Evolutionary conservation across 2,888 invertebrate genomes (phyloP), one percentile per base, ranked within the genome.

Genomic region (Chironomus tentans): DNA sequence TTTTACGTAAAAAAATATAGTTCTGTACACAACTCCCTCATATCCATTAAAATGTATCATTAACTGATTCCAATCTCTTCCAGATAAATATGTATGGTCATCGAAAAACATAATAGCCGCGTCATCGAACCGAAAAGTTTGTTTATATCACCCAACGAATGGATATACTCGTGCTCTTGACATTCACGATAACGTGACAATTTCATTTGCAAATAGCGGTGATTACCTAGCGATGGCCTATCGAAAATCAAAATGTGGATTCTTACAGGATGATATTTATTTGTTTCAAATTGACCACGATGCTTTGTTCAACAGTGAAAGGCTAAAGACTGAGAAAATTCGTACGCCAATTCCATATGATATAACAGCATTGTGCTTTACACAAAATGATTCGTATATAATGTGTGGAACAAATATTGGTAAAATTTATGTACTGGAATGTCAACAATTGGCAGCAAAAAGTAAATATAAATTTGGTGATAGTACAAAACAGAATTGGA

Each of bases 151-250:
- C 61, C 72, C 72, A 13, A 50, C 62, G 0, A 72, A 72, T 72
- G 72, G 72, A 7, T 72, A 62, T 22, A 72, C 72, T 2, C 50
- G 72, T 50, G 72, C 72, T 15, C 72, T 72, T 12, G 72, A 72
- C 18, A 62, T 72, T 6, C 12, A 12, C 6, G 72, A 46, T 46
- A 50, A n/a, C 6, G 62, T 62, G 2, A 62, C 38, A 12, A 61
- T 72, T 7, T 28, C 72, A 2, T 72, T 72, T 18, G 61, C 72
- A 6, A 24, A 72, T 38, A 61, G 38, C 12, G 72, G 72, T 10
- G 62, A 72, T 24, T 62, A 22, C 7, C 28, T 72, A 7, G 72
- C 72, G 10, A 61, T 72, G 13, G 72, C 72, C 1, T 72, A 72
- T 62, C 28, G 46, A 5, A 72, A 72, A 24, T 72, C 72, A 5